phyloP scores from a whole-genome alignment of 2,797 vertebrate species.

The Morelia viridis region DNA sequence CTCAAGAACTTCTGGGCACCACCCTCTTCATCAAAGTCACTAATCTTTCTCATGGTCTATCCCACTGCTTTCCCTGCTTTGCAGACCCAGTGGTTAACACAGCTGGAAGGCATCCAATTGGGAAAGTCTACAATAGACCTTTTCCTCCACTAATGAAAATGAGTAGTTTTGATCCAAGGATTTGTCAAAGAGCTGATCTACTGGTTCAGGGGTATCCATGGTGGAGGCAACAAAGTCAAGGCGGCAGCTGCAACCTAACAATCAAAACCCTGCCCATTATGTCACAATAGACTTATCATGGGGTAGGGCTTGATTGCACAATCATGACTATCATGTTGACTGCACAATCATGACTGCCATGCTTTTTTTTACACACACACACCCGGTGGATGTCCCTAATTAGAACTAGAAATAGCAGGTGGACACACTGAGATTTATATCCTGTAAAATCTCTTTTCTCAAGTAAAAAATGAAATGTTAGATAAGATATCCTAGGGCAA shows the following conservation, averaged over 20 bases:
- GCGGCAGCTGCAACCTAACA: not conserved
- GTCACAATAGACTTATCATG: not conserved
- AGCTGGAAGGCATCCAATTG: not conserved
- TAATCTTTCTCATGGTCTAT: not conserved
- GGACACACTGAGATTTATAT: not conserved
- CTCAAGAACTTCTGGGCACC: not conserved
- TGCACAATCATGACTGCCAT: too few relatives aligned
- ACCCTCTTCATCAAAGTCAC: not conserved
- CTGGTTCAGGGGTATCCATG: not conserved
- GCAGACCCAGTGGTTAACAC: not conserved
- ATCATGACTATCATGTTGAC: not conserved
- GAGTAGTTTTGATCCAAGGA: not conserved
- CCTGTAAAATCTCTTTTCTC: not conserved
- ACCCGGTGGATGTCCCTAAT: too few relatives aligned
- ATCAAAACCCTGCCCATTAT: not conserved
- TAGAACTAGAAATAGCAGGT: not conserved
- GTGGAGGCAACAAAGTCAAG: not conserved
- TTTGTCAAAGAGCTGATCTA: not conserved
- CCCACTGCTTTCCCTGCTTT: not conserved
- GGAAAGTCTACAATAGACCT: not conserved
- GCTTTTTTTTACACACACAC: too few relatives aligned
- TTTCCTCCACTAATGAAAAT: not conserved
- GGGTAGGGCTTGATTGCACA: not conserved
- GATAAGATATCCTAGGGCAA: conserved; percentile 20
- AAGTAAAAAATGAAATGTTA: conserved; percentile 15